A percentile compares a stretch with the other conserved stretches of the same genome.
phyloP scores from a whole-genome alignment of 2,113 vertebrate genomes.

The Tretioscincus oriximinensis region DNA sequence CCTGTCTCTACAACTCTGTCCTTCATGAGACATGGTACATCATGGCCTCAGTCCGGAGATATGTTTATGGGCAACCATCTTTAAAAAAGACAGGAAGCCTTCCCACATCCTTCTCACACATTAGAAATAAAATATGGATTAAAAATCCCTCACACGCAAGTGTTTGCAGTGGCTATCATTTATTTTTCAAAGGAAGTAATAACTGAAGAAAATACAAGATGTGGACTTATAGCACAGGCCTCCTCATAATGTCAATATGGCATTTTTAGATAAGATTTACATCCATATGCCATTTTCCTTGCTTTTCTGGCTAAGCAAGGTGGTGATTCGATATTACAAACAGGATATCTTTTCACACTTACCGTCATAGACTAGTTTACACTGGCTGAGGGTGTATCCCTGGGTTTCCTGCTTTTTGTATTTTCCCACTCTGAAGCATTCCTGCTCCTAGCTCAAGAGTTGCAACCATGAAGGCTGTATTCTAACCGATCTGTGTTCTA shows the following conservation, averaged over 20 bases:
- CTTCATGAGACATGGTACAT: not conserved
- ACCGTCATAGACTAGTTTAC: not conserved
- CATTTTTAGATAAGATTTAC: not conserved
- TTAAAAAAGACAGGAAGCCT: not conserved
- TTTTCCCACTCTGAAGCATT: too few relatives aligned
- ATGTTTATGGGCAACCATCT: not conserved
- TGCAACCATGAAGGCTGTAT: too few relatives aligned
- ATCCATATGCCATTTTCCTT: not conserved
- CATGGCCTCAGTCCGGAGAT: not conserved
- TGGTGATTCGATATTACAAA: not conserved
- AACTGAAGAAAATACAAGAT: not conserved
- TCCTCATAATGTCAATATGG: not conserved
- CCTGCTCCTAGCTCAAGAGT: too few relatives aligned
- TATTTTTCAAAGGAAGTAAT: not conserved
- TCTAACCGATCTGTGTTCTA: too few relatives aligned
- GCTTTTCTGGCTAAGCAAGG: not conserved
- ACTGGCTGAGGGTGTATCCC: not conserved
- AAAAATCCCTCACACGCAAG: not conserved
- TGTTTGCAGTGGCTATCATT: not conserved
- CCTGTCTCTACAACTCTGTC: too few relatives aligned
- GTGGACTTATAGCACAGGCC: not conserved
- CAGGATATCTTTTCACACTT: too few relatives aligned
- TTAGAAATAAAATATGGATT: not conserved
- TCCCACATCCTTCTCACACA: not conserved
- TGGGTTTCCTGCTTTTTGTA: not conserved